Conservation (phyloP, 2,113 vertebrate genomes). For the Neogale vison region DNA sequence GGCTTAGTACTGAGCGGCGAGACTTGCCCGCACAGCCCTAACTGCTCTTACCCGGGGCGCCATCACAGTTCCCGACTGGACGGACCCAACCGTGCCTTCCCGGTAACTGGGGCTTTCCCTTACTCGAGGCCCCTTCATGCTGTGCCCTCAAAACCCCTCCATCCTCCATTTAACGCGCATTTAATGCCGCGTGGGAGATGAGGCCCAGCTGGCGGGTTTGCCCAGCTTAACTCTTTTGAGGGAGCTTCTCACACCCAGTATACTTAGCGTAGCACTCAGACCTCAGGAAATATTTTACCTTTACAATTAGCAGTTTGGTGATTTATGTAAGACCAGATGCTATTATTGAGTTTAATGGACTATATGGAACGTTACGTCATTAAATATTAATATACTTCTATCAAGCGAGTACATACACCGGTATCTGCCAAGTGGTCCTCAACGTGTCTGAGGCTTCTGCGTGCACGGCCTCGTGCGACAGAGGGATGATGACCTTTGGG, state of each 20-base stretch:
- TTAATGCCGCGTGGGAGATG: conserved; percentile 3
- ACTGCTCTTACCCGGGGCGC: neutral
- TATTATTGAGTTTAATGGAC: conserved; percentile 40
- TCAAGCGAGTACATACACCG: conserved; percentile 43
- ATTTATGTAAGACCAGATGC: conserved; percentile 16
- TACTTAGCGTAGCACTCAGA: neutral
- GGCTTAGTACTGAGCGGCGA: neutral
- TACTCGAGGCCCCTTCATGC: conserved; percentile 43
- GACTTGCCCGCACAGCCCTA: neutral
- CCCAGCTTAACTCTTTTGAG: neutral
- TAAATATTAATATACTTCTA: conserved; percentile 60
- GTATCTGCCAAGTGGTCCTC: neutral
- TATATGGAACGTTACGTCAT: conserved; percentile 27
- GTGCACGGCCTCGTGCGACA: no score
- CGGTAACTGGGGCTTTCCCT: conserved; percentile 48
- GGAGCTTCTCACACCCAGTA: neutral
- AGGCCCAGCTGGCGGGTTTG: conserved; percentile 35
- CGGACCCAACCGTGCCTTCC: conserved; percentile 22
- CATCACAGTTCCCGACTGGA: neutral
- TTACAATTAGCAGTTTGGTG: conserved; percentile 6
- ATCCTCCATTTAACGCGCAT: neutral
- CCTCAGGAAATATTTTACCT: conserved; percentile 68
- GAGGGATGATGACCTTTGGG: neutral
- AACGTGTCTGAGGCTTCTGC: neutral
- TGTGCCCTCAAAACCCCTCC: conserved; percentile 3